Conservation (phyloP, 2,113 vertebrate species). For the Oreochromis spilurus region DNA sequence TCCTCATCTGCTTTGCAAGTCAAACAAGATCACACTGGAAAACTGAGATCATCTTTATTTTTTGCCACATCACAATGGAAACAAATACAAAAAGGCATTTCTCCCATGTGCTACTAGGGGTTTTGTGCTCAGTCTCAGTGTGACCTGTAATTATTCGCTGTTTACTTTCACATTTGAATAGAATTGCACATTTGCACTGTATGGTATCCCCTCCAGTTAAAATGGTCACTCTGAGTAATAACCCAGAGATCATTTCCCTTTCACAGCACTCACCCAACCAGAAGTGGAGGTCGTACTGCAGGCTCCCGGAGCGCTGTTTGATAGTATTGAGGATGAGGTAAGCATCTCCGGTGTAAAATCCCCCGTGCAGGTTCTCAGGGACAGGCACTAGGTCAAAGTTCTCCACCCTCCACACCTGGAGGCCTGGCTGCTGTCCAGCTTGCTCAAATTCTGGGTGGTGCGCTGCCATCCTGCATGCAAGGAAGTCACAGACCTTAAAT, state of each 20-base stretch:
- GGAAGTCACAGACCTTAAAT: background rate
- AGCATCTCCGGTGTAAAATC: constrained; percentile 92
- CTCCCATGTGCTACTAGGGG: background rate
- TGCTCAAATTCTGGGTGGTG: constrained; percentile 87
- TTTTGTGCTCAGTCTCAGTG: background rate
- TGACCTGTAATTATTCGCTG: background rate
- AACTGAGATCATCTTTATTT: background rate
- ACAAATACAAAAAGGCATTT: background rate
- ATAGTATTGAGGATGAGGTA: constrained; percentile 94
- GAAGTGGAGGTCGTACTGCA: constrained; percentile 96
- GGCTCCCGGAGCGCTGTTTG: constrained; percentile 81
- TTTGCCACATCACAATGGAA: background rate
- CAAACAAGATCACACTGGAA: background rate
- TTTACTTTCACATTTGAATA: background rate
- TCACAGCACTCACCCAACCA: constrained; percentile 83
- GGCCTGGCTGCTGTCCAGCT: constrained; percentile 85
- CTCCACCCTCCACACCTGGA: constrained; percentile 97
- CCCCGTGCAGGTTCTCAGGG: constrained; percentile 85
- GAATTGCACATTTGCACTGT: background rate
- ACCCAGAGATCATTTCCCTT: background rate
- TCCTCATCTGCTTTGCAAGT: background rate
- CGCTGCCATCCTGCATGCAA: constrained; percentile 82
- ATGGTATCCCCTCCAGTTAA: background rate
- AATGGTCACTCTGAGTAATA: background rate
- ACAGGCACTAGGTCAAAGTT: constrained; percentile 92